Base-by-base conservation (phyloP, 1,140 invertebrate genomes). In the Euura lappo region DNA sequence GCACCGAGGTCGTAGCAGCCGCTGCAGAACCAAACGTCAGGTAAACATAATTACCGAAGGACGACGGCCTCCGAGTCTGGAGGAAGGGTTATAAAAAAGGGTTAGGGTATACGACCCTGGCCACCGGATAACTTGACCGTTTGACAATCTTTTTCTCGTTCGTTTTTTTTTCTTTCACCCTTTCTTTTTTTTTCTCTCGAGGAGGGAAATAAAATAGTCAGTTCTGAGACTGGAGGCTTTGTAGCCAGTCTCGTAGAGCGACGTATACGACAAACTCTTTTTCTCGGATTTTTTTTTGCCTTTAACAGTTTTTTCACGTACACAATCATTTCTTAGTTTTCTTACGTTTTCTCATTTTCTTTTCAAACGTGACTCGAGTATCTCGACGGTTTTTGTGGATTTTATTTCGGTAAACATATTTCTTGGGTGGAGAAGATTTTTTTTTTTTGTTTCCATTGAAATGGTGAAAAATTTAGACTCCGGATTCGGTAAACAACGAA, bases 21-120 rank as follows among this genome's bases (percentile, higher is more conserved):
- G 45, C 45, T 68, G 47, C 45, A 51, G 68, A 10, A 45, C 68
- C 6, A 10, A 43, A 8, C 6, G 13, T 28, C 8, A 68, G 11
- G 10, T 67, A 65, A 42, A 70, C 68, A 64, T 70, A 70, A 68
- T 66, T 72, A 43, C 71, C 44, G 69, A 47, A 7, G 69, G 6
- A 70, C 67, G 8, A 10, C 28, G 8, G 10, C 3, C 69, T 47
- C 65, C 51, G 51, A 60, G 8, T 60, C 28, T 60, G 8, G 51
- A 70, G 73, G 78, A 83, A 83, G 81, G 80, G 81, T 85, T 84
- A 79, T 82, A 83, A 84, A 84, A 46, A 75, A 72, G 74, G 77
- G 71, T 60, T 60, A 8, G 13, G 51, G 13, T 68, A 71, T 60
- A 71, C 68, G 68, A 46, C 8, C 3, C 51, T 3, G 10, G 68